Evolutionary conservation across 1,140 invertebrate genomes (phyloP).

Genomic region (Idris sp.): DNA sequence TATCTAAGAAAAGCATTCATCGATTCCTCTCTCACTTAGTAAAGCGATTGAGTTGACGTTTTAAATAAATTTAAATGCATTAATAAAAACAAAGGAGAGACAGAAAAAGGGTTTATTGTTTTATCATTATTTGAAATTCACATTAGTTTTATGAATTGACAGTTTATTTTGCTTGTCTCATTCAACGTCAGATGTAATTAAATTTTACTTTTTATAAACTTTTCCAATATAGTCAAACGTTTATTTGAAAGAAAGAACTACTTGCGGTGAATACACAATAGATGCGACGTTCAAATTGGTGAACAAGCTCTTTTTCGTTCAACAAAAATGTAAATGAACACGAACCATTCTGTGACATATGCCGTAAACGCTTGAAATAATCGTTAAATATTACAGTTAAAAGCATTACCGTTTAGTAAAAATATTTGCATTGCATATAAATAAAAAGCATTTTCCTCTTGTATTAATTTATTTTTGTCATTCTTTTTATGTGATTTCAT

Average conservation of each 20-base stretch:
- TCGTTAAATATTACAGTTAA: conserved; percentile 8
- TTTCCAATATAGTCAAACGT: conserved; percentile 23
- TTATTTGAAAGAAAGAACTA: conserved; percentile 46
- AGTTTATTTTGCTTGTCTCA: conserved; percentile 2
- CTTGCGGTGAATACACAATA: conserved; percentile 37
- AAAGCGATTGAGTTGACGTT: conserved; percentile 44
- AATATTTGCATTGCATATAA: too few relatives aligned
- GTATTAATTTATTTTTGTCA: too few relatives aligned
- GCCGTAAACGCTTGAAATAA: conserved; percentile 9
- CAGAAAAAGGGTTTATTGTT: conserved; percentile 7
- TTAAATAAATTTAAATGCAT: conserved; percentile 53
- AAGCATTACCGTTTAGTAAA: too few relatives aligned
- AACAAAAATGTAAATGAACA: conserved; percentile 13
- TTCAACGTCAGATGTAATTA: conserved; percentile 29
- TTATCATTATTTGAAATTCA: conserved; percentile 14
- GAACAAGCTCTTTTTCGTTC: conserved; percentile 27
- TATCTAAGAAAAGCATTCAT: conserved; percentile 59
- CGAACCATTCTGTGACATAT: conserved; percentile 8
- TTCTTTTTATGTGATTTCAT: too few relatives aligned
- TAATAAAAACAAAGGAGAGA: not conserved
- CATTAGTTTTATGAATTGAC: not conserved
- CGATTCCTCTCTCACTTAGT: conserved; percentile 36
- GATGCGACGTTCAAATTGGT: conserved; percentile 11
- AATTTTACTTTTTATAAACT: conserved; percentile 24
- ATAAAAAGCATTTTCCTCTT: too few relatives aligned